Base-by-base conservation (phyloP, 2,113 vertebrate genomes). In the Genyomyrus donnyi region DNA sequence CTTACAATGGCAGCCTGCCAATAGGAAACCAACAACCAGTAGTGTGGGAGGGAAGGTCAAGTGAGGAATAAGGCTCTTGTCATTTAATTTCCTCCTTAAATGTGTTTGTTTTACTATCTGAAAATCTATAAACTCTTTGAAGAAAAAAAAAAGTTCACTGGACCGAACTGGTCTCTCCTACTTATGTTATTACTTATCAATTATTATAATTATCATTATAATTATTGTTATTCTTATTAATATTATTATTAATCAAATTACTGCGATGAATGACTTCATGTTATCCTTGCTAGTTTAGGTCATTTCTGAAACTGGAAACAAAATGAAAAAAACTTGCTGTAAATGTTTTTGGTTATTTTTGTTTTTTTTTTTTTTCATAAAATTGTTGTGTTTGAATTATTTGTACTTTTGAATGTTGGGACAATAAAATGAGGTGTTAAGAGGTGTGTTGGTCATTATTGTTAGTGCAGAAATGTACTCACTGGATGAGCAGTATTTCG, bases 381-480 rank as follows among this genome's bases (percentile, higher is more conserved):
- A 96, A 96, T 97, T 98, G 98, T 98, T 98, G 98, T 98, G 98
- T 99, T 99, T 98, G 97, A 98, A 99, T 98, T 98, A 98, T 99
- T 99, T 99, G 98, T 99, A 99, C 96, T 98, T 98, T 96, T 98
- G 98, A 98, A 97, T 99, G 97, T 99, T 98, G 98, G 97, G 97
- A 99, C 97, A 99, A 99, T 99, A 99, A 99, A 99, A 98, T 97
- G 98, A 98, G 98, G 97, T 99, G 97, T 98, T 95, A 95, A 96
- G 95, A 96, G 94, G 93, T 95, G 91, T 92, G 91, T 91, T 56
- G 91, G 92, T 90, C 93, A 93, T 93, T 94, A 91, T 94, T 93
- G 89, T 27, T 31, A 19, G 24, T 11, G 24, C n/a, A 39, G 21
- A 24, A 11, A 39, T 4, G 11, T 46, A 42, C 70, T 49, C 5